phyloP scores from a whole-genome alignment of 2,797 vertebrate genomes.

The Fundulus diaphanus region DNA sequence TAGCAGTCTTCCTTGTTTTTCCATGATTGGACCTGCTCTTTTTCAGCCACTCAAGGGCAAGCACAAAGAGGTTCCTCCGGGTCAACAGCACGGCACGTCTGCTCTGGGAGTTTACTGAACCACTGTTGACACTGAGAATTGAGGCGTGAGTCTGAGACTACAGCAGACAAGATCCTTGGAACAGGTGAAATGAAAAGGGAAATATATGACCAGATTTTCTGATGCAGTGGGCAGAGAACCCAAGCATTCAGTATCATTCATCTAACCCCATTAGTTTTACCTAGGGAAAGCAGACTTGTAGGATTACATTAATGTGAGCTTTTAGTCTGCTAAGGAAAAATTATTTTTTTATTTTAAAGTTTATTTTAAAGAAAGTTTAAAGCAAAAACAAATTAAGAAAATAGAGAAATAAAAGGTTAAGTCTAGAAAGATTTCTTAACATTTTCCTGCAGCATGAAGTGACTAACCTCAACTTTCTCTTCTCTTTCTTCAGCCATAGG shows the following conservation, averaged over 20 bases:
- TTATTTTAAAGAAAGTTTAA: background rate
- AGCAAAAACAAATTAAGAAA: background rate
- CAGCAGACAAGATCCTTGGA: background rate
- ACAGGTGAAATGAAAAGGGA: background rate
- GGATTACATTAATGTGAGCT: background rate
- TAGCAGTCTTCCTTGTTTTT: too few species aligned
- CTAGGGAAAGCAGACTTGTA: background rate
- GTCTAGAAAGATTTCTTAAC: background rate
- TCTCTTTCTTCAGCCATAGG: constrained; percentile 88
- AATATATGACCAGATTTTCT: background rate
- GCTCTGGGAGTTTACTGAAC: background rate
- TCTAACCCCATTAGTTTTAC: background rate
- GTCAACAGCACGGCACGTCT: background rate
- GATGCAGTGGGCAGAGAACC: background rate
- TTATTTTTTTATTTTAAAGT: background rate
- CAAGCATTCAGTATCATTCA: background rate
- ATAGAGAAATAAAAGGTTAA: background rate
- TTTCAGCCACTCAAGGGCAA: background rate
- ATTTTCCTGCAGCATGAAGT: background rate
- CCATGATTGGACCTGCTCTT: background rate
- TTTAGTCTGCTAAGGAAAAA: background rate
- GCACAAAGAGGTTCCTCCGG: background rate
- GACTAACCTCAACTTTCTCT: constrained; percentile 93
- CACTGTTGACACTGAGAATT: background rate
- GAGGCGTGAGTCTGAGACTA: background rate